Base-by-base conservation (phyloP, 1,140 invertebrate species). In the Lordiphosa mommai region DNA sequence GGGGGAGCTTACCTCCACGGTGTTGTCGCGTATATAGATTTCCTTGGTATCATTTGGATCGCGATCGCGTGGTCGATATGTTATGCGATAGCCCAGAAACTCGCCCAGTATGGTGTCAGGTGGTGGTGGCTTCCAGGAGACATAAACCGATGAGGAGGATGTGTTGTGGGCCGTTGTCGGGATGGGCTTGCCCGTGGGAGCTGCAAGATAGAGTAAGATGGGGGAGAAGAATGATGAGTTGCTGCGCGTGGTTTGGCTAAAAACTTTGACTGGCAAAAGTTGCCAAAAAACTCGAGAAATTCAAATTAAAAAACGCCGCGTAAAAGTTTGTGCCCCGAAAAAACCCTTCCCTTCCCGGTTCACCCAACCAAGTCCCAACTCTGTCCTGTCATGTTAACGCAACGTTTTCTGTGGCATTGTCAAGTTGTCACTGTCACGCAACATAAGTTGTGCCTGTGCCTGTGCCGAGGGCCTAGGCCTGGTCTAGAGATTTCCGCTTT, bases 11-110 rank as follows among this genome's bases (percentile, higher is more conserved):
- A 94, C 93, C 90, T 93, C 92, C 36, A 93, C 91, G 37, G 91
- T 91, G 41, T 92, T 90, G 86, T 93, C 92, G 27, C 93, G 89
- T 80, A 94, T 92, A 88, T 93, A 93, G 88, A 93, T 92, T 88
- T 93, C 92, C 77, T 93, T 92, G 74, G 92, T 91, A 49, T 90
- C 90, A 43, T 92, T 91, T 13, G 90, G 84, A 58, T 89, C 89
- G 69, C 90, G 90, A 74, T 93, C 92, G 55, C 92, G 90, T 46
- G 92, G 93, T 51, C 92, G 89, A 89, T 93, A 94, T 33, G 93
- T 91, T 48, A 95, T 92, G 58, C 92, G 90, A 88, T 95, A 95
- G 51, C 94, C 94, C 6, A 94, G 90, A 88, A 95, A 95, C 89
- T 95, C 94, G n/a, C 94, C 94, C 72, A 94, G 92, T 74, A 95